phyloP scores from a whole-genome alignment of 2,797 vertebrate genomes.

The Sebastes taczanowskii region DNA sequence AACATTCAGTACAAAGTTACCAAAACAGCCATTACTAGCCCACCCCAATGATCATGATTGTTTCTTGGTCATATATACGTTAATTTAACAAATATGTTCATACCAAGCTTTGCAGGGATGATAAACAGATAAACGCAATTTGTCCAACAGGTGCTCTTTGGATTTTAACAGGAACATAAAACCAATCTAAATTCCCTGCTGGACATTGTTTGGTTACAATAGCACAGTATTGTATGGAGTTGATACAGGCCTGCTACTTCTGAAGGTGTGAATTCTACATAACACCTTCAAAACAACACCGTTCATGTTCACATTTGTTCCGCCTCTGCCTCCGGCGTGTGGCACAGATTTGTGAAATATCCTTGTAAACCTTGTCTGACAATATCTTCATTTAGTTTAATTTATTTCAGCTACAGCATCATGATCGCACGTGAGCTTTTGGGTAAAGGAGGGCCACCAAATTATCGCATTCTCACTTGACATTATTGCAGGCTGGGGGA shows the following conservation, averaged over 20 bases:
- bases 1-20: slow-evolving; percentile 24
- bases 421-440: neutral
- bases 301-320: slow-evolving; percentile 6
- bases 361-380: neutral
- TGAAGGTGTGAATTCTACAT: neutral
- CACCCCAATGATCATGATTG: neutral
- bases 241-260: slow-evolving; percentile 23
- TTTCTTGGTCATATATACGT: neutral
- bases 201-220: slow-evolving; percentile 29
- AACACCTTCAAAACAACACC: neutral
- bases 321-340: neutral
- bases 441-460: neutral
- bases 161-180: slow-evolving; percentile 34
- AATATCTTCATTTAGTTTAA: neutral
- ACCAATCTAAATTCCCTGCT: neutral
- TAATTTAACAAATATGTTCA: neutral
- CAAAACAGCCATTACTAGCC: neutral
- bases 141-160: slow-evolving; percentile 47
- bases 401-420: neutral
- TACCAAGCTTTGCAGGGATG: slow-evolving; percentile 8
- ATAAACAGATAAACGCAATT: neutral
- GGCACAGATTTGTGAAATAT: neutral
- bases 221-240: neutral
- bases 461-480: neutral
- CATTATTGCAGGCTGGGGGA: neutral